Conservation (phyloP, 2,797 vertebrate species). For the Enoplosus armatus region DNA sequence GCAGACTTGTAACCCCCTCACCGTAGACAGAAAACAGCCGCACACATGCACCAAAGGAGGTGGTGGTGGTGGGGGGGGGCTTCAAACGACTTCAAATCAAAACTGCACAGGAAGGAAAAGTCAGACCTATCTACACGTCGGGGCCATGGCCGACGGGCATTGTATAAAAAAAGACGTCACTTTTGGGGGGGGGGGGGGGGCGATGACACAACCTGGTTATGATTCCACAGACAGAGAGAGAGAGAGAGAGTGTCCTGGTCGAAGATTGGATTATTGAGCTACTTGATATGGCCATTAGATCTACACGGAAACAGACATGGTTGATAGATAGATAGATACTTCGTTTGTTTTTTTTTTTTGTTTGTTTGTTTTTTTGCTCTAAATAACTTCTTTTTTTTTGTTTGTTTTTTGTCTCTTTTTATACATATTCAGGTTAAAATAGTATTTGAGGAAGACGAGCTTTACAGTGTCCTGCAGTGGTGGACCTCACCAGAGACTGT, state of each 20-base stretch:
- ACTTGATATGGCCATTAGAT: conserved; percentile 80
- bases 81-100: conserved; percentile 73
- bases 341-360: no score
- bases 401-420: conserved; percentile 79
- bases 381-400: no score
- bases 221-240: conserved; percentile 66
- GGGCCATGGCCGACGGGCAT: conserved; percentile 83
- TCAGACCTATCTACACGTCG: conserved; percentile 87
- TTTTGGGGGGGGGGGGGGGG: no score
- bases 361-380: conserved; percentile 69
- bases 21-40: conserved; percentile 83
- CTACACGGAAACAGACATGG: conserved; percentile 74
- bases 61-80: no score
- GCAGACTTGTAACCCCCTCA: conserved; percentile 81
- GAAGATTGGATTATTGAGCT: conserved; percentile 73
- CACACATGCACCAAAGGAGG: conserved; percentile 90
- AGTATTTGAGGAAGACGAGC: conserved; percentile 95
- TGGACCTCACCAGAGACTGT: conserved; percentile 86
- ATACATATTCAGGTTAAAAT: conserved; percentile 85
- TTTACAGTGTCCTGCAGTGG: conserved; percentile 94
- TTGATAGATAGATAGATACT: conserved; percentile 77
- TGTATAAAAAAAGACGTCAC: no score
- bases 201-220: no score
- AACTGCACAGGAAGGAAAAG: conserved; percentile 12
- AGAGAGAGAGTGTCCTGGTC: conserved; percentile 53